A percentile compares a stretch with the other conserved stretches of the same genome.
These are phyloP conservation scores for Bolborhynchus lineola DNA, from an alignment of 2,113 vertebrate species.

Conservation along the genomic window DNA sequence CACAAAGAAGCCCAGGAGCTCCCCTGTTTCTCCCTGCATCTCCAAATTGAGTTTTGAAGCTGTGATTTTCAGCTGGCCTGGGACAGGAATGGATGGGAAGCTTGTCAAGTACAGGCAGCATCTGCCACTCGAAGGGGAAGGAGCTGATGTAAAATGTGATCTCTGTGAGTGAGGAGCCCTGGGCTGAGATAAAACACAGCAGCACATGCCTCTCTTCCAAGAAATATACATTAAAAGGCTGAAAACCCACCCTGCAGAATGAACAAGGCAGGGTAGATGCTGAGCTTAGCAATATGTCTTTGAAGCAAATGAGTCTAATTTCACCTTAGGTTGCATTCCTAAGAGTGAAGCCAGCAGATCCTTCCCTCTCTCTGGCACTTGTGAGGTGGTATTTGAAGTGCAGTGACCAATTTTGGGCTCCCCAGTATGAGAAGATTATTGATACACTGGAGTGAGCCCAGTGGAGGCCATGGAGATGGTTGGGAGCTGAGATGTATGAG, in stretches of 20 bases:
- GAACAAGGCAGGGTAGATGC: not conserved
- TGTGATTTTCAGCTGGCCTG: not conserved
- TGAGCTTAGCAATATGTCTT: not conserved
- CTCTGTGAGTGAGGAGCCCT: not conserved
- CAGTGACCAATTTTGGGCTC: fast-evolving
- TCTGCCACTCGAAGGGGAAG: conserved; percentile 3
- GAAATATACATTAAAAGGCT: not conserved
- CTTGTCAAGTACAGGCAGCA: not conserved
- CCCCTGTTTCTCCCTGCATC: not conserved
- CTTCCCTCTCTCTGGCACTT: not conserved
- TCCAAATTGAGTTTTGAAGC: not conserved
- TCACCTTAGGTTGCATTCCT: not conserved
- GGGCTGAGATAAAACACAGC: not conserved
- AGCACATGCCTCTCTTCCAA: not conserved
- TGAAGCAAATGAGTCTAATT: not conserved
- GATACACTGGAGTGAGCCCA: not conserved
- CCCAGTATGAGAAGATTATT: not conserved
- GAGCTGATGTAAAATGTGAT: not conserved
- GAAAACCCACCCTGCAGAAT: not conserved
- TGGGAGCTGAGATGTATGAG: fast-evolving
- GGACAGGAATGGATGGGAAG: not conserved
- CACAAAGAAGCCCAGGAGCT: not conserved
- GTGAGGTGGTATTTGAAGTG: not conserved
- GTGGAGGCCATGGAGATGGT: not conserved
- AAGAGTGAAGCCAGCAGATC: not conserved